A percentile compares a stretch with the other conserved stretches of the same genome.
phyloP scores from a whole-genome alignment of 37 sponge, comb jelly and placozoan species.

The Amphimedon queenslandica region DNA sequence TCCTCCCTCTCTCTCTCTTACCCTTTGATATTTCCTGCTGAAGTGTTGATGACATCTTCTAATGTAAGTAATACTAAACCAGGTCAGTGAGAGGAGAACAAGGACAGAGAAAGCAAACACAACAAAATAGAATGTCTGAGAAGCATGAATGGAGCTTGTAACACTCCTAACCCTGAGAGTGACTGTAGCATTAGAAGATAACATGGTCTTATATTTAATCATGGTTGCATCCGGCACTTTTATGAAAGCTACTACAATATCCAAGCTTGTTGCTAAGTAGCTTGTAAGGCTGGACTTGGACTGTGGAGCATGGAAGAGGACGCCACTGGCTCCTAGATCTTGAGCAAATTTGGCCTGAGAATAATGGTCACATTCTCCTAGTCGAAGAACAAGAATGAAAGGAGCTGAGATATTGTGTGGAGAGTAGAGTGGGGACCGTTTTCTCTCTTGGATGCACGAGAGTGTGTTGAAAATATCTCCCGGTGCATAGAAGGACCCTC shows the following conservation, averaged over 20 bases:
- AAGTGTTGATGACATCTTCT: slow-evolving; percentile 28
- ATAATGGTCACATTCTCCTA: slow-evolving; percentile 13
- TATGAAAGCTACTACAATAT: background rate
- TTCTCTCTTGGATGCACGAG: background rate
- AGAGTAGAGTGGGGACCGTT: no score
- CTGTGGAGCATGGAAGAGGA: slow-evolving; percentile 20
- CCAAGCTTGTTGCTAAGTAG: background rate
- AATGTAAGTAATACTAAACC: slow-evolving; percentile 61
- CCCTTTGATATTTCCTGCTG: slow-evolving; percentile 27
- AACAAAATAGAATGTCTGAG: slow-evolving; percentile 73
- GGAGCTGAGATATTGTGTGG: background rate
- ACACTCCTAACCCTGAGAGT: background rate
- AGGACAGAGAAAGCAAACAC: slow-evolving; percentile 73
- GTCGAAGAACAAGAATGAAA: background rate
- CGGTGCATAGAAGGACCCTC: background rate
- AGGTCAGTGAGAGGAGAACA: slow-evolving; percentile 42
- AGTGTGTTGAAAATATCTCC: slow-evolving; percentile 9
- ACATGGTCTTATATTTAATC: background rate
- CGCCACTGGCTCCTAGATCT: slow-evolving; percentile 14
- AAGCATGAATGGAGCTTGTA: background rate
- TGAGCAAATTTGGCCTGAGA: slow-evolving; percentile 11
- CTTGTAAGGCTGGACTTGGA: background rate
- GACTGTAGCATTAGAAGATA: background rate
- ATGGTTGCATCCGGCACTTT: background rate
- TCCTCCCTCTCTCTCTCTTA: slow-evolving; percentile 16